A percentile compares a stretch with the other conserved stretches of the same genome.
These are phyloP conservation scores for Chrysolina haemoptera DNA, from an alignment of 2,888 invertebrate genomes.

Conservation along the genomic window DNA sequence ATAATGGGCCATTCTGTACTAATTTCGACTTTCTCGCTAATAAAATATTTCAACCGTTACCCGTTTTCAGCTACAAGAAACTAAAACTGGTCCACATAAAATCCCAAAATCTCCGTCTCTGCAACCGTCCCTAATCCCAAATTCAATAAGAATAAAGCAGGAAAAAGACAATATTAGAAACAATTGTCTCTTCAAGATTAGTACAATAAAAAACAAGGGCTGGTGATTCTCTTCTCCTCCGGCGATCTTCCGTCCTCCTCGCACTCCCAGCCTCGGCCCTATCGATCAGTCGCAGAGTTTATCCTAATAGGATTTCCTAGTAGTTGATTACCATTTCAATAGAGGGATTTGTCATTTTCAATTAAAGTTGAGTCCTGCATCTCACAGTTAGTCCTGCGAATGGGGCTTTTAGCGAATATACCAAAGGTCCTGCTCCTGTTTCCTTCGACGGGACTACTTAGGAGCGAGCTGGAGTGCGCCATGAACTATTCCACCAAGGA, in stretches of 20 bases:
- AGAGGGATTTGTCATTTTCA: constrained; percentile 73
- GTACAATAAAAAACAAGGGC: constrained; percentile 53
- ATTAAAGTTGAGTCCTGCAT: constrained; percentile 72
- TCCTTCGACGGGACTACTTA: constrained; percentile 15
- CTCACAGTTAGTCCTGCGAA: constrained; percentile 64
- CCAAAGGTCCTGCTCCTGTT: constrained; percentile 45
- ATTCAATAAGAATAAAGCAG: constrained; percentile 43
- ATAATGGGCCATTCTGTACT: too few species aligned
- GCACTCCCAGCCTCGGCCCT: constrained; percentile 43
- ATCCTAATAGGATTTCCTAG: constrained; percentile 73
- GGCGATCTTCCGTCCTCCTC: constrained; percentile 44
- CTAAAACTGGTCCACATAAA: not conserved
- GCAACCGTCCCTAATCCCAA: constrained; percentile 33
- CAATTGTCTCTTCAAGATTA: constrained; percentile 55
- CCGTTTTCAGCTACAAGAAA: not conserved
- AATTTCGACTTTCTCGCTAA: too few species aligned
- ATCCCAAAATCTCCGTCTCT: not conserved
- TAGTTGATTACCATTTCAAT: constrained; percentile 73
- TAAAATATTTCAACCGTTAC: not conserved
- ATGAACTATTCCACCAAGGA: constrained; percentile 2
- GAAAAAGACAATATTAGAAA: constrained; percentile 49
- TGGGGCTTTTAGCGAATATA: constrained; percentile 57
- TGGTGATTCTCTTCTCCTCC: constrained; percentile 31
- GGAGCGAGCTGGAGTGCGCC: not conserved
- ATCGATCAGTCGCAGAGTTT: constrained; percentile 70